Conservation (phyloP, 2,113 vertebrate genomes). For the Neoarius graeffei region DNA sequence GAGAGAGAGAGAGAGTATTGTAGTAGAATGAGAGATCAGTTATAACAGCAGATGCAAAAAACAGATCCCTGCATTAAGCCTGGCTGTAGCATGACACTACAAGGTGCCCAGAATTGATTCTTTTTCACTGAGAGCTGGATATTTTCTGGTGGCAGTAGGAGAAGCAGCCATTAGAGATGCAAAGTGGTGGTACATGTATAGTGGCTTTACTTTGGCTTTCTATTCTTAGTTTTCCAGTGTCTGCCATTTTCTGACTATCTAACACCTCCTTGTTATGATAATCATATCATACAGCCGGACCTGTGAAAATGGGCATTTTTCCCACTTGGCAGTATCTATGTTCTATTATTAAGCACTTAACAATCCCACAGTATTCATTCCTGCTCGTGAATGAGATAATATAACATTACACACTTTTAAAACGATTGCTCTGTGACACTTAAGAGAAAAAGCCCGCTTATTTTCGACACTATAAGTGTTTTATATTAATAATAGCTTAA, state of each 20-base stretch:
- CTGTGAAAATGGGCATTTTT: not conserved
- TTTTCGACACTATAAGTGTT: not conserved
- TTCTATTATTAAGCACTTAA: not conserved
- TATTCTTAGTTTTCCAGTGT: not conserved
- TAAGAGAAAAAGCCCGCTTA: not conserved
- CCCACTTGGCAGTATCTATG: not conserved
- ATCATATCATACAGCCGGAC: not conserved
- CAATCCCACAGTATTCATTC: not conserved
- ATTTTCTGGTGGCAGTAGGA: not conserved
- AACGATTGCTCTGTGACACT: not conserved
- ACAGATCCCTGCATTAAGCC: not conserved
- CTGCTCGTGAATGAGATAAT: not conserved
- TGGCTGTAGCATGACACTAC: not conserved
- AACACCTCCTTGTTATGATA: not conserved
- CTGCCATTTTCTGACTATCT: not conserved
- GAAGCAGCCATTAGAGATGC: not conserved
- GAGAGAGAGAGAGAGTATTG: not conserved
- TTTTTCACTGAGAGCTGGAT: not conserved
- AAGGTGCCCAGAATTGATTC: not conserved
- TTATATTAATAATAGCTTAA: not conserved
- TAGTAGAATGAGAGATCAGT: not conserved
- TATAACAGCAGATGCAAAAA: not conserved
- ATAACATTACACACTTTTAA: not conserved
- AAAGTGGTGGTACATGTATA: not conserved
- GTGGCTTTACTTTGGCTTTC: not conserved